Evolutionary conservation across 2,113 vertebrate genomes (phyloP).

Genomic region (Tachysurus fulvidraco): DNA sequence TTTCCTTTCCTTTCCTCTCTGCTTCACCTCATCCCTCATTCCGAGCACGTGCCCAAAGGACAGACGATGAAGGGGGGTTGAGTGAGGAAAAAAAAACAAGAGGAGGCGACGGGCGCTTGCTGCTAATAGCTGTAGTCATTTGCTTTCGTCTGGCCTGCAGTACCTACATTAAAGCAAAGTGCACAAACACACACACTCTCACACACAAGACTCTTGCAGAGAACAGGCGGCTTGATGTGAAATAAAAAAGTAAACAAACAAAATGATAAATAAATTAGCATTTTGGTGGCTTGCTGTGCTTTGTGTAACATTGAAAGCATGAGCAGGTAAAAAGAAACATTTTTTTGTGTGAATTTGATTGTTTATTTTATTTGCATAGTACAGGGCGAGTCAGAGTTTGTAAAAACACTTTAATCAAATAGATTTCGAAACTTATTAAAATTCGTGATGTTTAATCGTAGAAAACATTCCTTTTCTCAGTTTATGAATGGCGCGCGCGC

Average conservation of each 20-base stretch:
- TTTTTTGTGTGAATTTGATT: background rate
- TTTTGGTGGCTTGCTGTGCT: background rate
- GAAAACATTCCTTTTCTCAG: too few species aligned
- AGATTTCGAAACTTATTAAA: too few species aligned
- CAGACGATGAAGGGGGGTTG: background rate
- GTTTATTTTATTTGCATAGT: too few species aligned
- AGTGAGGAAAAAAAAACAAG: background rate
- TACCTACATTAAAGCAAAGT: slow-evolving; percentile 26
- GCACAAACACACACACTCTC: background rate
- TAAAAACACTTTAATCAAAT: too few species aligned
- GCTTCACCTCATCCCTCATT: slow-evolving; percentile 12
- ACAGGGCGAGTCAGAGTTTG: too few species aligned
- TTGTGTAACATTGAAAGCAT: background rate
- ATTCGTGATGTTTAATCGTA: too few species aligned
- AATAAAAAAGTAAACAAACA: background rate
- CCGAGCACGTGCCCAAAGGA: slow-evolving; percentile 2
- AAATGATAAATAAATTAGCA: slow-evolving; percentile 13
- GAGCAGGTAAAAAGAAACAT: background rate
- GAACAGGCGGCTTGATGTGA: background rate
- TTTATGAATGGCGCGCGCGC: too few species aligned
- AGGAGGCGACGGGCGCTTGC: background rate
- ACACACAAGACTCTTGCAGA: background rate
- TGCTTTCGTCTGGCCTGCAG: slow-evolving; percentile 32
- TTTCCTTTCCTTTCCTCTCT: background rate
- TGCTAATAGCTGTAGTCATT: slow-evolving; percentile 38